Percentiles rank a stretch among this genome's conserved stretches.
phyloP scores from a whole-genome alignment of 2,113 vertebrate genomes.

The Mirza zaza region DNA sequence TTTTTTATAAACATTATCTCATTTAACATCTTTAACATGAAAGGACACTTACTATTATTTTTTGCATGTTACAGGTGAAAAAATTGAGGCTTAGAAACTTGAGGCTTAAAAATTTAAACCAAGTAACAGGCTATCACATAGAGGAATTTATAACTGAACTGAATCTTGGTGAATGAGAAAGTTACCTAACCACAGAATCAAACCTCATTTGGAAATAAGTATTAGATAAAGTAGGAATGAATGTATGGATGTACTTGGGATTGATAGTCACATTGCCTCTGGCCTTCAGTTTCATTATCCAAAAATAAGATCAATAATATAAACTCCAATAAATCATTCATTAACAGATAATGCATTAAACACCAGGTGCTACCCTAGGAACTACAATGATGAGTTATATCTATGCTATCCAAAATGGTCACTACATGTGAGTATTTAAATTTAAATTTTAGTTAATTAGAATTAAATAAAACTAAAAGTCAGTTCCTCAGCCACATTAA shows the following conservation, averaged over 20 bases:
- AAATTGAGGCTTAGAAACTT: slow-evolving; percentile 5
- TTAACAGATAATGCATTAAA: background rate
- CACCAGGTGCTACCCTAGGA: background rate
- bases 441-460: background rate
- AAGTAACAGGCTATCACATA: background rate
- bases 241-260: background rate
- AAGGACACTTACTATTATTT: background rate
- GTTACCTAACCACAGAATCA: background rate
- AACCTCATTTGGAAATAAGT: background rate
- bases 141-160: background rate
- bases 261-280: background rate
- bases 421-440: background rate
- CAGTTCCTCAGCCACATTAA: background rate
- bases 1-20: background rate
- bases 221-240: background rate
- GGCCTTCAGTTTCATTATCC: background rate
- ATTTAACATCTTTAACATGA: background rate
- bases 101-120: background rate
- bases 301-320: background rate
- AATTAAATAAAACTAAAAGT: slow-evolving; percentile 29
- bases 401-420: background rate
- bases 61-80: background rate
- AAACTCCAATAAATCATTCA: background rate
- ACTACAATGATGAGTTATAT: background rate
- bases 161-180: background rate